phyloP scores from a whole-genome alignment of 2,113 vertebrate species.

The Rattus rattus region DNA sequence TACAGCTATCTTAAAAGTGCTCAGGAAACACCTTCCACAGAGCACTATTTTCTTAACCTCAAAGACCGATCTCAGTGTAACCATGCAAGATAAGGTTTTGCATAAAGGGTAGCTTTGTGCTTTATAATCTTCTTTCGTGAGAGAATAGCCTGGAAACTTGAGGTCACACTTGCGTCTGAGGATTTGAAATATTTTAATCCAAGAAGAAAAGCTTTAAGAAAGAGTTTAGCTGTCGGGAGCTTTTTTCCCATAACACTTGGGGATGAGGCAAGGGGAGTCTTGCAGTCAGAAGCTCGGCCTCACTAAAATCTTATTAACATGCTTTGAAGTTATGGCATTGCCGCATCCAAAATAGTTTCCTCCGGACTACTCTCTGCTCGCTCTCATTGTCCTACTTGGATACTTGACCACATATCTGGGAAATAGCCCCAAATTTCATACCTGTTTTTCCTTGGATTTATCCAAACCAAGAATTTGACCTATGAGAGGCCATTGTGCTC shows the following conservation, averaged over 20 bases:
- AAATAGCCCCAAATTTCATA: neutral
- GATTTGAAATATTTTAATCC: slow-evolving; percentile 75
- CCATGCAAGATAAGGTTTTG: slow-evolving; percentile 56
- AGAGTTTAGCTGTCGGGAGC: slow-evolving; percentile 42
- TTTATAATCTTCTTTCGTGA: slow-evolving; percentile 74
- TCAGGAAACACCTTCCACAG: neutral
- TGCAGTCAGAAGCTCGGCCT: neutral
- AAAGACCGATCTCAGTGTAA: slow-evolving; percentile 45
- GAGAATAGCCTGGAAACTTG: slow-evolving; percentile 66
- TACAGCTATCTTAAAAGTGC: neutral
- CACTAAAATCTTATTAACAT: slow-evolving; percentile 52
- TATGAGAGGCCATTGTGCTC: neutral
- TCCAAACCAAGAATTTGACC: neutral
- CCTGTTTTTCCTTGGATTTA: neutral
- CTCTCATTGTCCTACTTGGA: neutral
- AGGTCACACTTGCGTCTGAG: slow-evolving; percentile 64
- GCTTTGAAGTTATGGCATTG: slow-evolving; percentile 45
- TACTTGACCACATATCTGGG: neutral
- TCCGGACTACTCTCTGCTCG: neutral
- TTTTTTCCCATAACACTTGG: neutral
- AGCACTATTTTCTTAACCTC: slow-evolving; percentile 54
- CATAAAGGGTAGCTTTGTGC: slow-evolving; percentile 60
- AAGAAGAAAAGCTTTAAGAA: slow-evolving; percentile 70
- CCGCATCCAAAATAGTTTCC: neutral
- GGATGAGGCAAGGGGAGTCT: neutral